phyloP scores from a whole-genome alignment of 2,888 invertebrate genomes.

The Oscheius sp. region DNA sequence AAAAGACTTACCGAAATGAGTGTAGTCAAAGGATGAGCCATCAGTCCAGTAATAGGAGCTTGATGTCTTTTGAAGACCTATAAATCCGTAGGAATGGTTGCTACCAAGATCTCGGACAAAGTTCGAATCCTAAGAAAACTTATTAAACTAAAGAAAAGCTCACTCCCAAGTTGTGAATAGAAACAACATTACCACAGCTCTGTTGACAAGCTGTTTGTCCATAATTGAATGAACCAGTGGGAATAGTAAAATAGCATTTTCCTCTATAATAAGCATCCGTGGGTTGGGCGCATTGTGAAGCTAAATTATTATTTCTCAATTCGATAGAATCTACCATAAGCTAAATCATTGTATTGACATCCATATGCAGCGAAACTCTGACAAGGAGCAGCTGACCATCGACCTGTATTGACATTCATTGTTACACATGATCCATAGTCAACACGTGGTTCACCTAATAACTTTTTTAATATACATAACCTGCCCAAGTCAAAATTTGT shows the following conservation, averaged over 20 bases:
- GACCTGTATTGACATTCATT: too few relatives aligned
- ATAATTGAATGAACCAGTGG: background rate
- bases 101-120: slow-evolving; percentile 5
- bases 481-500: too few relatives aligned
- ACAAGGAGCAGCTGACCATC: too few relatives aligned
- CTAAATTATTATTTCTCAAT: too few relatives aligned
- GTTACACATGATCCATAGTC: too few relatives aligned
- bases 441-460: too few relatives aligned
- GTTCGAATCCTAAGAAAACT: background rate
- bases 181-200: background rate
- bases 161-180: slow-evolving; percentile 10
- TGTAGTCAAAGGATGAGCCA: background rate
- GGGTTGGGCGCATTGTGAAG: too few relatives aligned
- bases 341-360: too few relatives aligned
- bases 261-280: too few relatives aligned
- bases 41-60: slow-evolving; percentile 1
- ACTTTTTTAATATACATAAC: too few relatives aligned
- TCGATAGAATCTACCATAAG: too few relatives aligned
- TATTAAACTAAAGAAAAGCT: background rate
- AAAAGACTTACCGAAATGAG: slow-evolving; percentile 2
- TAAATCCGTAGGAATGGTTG: background rate
- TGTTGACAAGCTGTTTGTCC: background rate
- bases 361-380: too few relatives aligned
- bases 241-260: slow-evolving; percentile 10
- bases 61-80: background rate